A percentile compares a stretch with the other conserved stretches of the same genome.
Evolutionary conservation across 2,888 invertebrate species (phyloP).

Genomic region (Agriopis aurantiaria): DNA sequence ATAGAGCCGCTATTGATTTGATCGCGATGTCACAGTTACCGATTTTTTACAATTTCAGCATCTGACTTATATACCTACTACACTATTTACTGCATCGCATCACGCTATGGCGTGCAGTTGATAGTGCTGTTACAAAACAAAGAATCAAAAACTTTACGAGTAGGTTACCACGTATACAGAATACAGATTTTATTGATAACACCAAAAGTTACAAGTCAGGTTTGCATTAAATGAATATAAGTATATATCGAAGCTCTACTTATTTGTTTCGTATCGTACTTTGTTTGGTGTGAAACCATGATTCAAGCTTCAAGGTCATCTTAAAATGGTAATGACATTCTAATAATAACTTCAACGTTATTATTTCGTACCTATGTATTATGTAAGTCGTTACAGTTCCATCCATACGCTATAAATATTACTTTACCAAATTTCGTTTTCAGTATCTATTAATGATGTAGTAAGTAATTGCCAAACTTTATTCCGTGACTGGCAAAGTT

Average conservation of each 20-base stretch:
- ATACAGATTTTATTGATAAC: too few relatives aligned
- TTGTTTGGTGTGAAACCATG: not conserved
- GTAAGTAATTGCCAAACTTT: constrained; percentile 24
- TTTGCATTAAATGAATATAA: too few relatives aligned
- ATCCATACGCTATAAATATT: not conserved
- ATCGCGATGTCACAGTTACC: constrained; percentile 24
- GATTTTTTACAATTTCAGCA: constrained; percentile 31
- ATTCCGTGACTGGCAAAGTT: constrained; percentile 36
- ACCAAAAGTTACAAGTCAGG: too few relatives aligned
- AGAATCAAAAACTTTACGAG: not conserved
- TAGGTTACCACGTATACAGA: too few relatives aligned
- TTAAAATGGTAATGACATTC: constrained; percentile 19
- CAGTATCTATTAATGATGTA: not conserved
- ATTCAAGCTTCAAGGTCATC: constrained; percentile 10
- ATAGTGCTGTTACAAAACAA: constrained; percentile 7
- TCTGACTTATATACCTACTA: constrained; percentile 19
- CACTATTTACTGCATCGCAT: constrained; percentile 48
- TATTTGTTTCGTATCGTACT: not conserved
- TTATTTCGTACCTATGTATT: not conserved
- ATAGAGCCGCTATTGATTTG: constrained; percentile 22
- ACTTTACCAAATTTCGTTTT: constrained; percentile 8
- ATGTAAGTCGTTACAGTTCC: not conserved
- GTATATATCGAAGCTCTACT: not conserved
- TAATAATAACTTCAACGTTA: constrained; percentile 20
- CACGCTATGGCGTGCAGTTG: constrained; percentile 52